Evolutionary conservation across 2,888 invertebrate species (phyloP), one percentile per base, ranked within the genome.

Genomic region (Polymixis flavicincta): DNA sequence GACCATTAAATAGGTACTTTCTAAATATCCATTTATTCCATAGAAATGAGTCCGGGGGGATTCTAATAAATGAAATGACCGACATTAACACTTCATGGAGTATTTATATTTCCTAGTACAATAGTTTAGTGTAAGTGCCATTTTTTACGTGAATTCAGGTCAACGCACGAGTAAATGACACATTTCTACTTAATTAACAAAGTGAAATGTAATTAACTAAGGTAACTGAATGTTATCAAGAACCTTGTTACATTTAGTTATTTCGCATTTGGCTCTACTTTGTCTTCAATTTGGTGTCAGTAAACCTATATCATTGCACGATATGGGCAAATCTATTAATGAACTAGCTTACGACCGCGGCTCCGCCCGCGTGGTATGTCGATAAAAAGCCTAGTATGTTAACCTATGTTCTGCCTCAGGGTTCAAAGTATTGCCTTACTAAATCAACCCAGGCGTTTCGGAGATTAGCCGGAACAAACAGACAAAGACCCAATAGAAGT

Each of bases 161-260:
- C 37, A 83, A 74, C 54, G 74, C 11, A 28, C 63, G 50, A 19
- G 54, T 60, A 55, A 74, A 70, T n/a, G 69, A 67, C 74, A 66
- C 5, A 60, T 19, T 55, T 57, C 19, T 22, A 50, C 37, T n/a
- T 75, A 80, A 67, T 80, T 60, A 70, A 28, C 50, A 25, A 54
- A 72, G 55, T 67, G 19, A 76, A 80, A 68, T 65, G 25, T 63
- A 42, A 52, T 45, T 45, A 11, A 54, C n/a, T n/a, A n/a, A n/a
- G n/a, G 14, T 71, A 59, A 63, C 32, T 22, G 37, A 25, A 70
- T 60, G 64, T 73, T 80, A 75, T 73, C 78, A 69, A 57, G 28
- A 55, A 67, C 85, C 73, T 82, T 81, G 68, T 14, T 50, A 65
- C 28, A 67, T 64, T 37, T n/a, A 63, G 14, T 59, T 37, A 22